Base-by-base conservation (phyloP, 1,140 invertebrate species). In the Rhynchophorus ferrugineus region DNA sequence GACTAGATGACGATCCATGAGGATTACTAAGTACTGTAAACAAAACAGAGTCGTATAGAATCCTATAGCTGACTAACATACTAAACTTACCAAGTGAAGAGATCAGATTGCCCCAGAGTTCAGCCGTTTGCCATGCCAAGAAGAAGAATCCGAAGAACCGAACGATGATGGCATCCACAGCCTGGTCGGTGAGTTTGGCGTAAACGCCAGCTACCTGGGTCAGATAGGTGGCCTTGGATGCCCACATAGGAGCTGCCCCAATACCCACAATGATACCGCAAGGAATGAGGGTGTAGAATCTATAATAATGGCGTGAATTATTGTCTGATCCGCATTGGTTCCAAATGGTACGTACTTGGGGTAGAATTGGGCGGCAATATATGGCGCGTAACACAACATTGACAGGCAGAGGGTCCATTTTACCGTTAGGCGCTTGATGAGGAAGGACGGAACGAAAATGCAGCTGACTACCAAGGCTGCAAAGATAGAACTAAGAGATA, bases 81-180 rank as follows among this genome's bases (percentile, higher is more conserved):
- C 5, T 44, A 44, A 7, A 22, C 80, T 82, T 69, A 92, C 86
- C 87, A 59, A 91, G 74, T 43, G 92, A 96, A n/a, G 93, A 95
- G 60, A 97, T 90, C 22, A 97, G 78, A 74, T 97, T 97, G 65
- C 94, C 94, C 90, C 91, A 90, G 6, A 95, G 80, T 71, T 94
- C 90, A 48, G 93, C 89, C 0, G 89, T 89, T 67, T 98, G 95
- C 83, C 95, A 97, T 49, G 93, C 84, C 54, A 97, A 83, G 75
- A 98, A 98, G 81, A 98, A 98, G 76, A 96, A 90, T 17, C 95
- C 95, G 71, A 98, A 98, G 78, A 97, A 97, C 59, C 90, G 72
- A 33, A 94, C 90, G 45, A 97, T 89, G 56, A 95, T 89, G 3
- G 85, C 87, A 67, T 95, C 91, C 3, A 87, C 82, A 0, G 85